phyloP scores from a whole-genome alignment of 2,113 vertebrate genomes.

The Prietella phreatophila region DNA sequence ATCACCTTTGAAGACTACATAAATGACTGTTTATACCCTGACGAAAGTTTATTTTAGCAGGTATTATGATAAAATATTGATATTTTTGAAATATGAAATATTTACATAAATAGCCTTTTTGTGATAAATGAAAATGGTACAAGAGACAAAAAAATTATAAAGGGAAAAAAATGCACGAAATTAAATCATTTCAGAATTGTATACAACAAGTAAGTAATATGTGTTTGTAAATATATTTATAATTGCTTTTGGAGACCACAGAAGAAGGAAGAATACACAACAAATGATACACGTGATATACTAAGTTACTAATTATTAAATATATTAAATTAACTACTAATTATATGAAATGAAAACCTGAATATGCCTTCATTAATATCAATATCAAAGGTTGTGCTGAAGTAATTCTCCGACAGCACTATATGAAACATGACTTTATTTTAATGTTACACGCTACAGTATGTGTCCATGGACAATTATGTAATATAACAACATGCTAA shows the following conservation, averaged over 20 bases:
- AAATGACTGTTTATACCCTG: neutral
- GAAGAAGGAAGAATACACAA: neutral
- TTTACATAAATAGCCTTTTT: neutral
- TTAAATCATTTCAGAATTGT: neutral
- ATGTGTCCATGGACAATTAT: neutral
- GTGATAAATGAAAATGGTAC: neutral
- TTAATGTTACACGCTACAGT: neutral
- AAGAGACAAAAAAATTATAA: neutral
- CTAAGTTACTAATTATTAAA: neutral
- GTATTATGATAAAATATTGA: neutral
- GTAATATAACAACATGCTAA: neutral
- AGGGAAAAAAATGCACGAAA: neutral
- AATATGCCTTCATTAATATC: neutral
- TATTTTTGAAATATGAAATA: neutral
- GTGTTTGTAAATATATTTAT: neutral
- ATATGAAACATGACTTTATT: neutral
- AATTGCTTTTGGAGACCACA: too few relatives aligned
- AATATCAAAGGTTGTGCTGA: too few relatives aligned
- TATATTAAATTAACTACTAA: neutral
- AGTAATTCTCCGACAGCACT: neutral
- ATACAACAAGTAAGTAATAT: neutral
- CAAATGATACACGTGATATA: neutral
- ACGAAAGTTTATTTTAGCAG: neutral
- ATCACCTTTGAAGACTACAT: neutral
- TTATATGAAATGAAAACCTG: neutral